Conservation (phyloP, 1,140 invertebrate species). For the Laupala kohalensis region DNA sequence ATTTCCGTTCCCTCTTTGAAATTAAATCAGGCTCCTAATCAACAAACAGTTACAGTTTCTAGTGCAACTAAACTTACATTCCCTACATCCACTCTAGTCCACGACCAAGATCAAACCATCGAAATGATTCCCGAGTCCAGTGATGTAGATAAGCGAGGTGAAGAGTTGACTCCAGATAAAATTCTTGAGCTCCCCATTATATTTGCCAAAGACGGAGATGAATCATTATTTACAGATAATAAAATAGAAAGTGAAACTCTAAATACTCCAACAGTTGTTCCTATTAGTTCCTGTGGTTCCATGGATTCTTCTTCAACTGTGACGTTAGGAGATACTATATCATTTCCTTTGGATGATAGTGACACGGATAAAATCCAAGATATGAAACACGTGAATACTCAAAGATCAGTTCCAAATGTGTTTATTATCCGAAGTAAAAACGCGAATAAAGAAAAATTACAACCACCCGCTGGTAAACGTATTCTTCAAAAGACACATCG, state of each 20-base stretch:
- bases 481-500: constrained; percentile 18
- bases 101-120: constrained; percentile 10
- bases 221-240: constrained; percentile 21
- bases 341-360: constrained; percentile 16
- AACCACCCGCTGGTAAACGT: constrained; percentile 22
- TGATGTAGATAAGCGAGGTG: constrained; percentile 17
- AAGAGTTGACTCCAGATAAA: constrained; percentile 36
- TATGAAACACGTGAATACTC: constrained; percentile 23
- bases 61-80: neutral
- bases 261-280: constrained; percentile 6
- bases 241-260: neutral
- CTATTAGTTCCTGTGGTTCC: constrained; percentile 19
- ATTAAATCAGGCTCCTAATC: constrained; percentile 21
- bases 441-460: constrained; percentile 22
- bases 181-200: constrained; percentile 51
- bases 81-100: neutral
- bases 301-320: constrained; percentile 22
- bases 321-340: constrained; percentile 17
- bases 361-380: constrained; percentile 18
- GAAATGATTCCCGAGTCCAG: constrained; percentile 12
- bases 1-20: constrained; percentile 1
- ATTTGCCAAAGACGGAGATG: constrained; percentile 43
- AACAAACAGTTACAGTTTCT: constrained; percentile 25
- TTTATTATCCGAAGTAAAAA: constrained; percentile 16
- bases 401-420: constrained; percentile 26